Evolutionary conservation across 2,113 vertebrate species (phyloP).

Genomic region (Nothocercus julius): DNA sequence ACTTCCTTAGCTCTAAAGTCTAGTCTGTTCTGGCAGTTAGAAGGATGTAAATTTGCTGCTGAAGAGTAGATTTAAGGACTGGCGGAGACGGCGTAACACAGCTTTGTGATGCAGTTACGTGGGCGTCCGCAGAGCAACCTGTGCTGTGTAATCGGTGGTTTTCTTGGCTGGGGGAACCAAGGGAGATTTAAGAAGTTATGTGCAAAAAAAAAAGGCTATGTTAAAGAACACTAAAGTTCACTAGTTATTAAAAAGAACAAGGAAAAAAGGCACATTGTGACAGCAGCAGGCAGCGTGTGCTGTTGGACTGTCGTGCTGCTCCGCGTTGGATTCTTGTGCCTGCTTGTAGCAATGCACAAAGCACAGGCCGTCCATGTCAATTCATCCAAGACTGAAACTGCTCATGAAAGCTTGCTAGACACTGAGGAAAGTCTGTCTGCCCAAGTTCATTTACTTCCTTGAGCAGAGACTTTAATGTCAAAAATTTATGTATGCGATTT

Average conservation of each 20-base stretch:
- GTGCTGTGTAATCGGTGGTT: not conserved
- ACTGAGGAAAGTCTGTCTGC: not conserved
- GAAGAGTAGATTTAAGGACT: rapidly evolving
- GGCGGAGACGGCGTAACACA: not conserved
- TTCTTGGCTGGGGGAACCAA: not conserved
- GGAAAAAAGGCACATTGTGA: not conserved
- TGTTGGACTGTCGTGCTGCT: not conserved
- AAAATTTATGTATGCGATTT: not conserved
- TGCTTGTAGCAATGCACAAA: not conserved
- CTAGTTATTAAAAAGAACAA: not conserved
- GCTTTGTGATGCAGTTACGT: not conserved
- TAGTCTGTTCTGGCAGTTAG: not conserved
- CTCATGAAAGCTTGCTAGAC: not conserved
- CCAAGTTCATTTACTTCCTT: not conserved
- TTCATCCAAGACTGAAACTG: not conserved
- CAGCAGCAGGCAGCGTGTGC: not conserved
- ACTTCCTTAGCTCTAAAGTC: not conserved
- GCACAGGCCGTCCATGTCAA: not conserved
- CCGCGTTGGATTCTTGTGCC: rapidly evolving
- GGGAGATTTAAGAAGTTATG: not conserved
- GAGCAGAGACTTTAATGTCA: not conserved
- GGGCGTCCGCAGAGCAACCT: rapidly evolving
- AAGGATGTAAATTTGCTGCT: not conserved
- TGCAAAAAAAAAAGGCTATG: not conserved
- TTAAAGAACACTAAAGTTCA: not conserved